phyloP scores from a whole-genome alignment of 2,888 invertebrate genomes.

The Drosophila suboccidentalis region DNA sequence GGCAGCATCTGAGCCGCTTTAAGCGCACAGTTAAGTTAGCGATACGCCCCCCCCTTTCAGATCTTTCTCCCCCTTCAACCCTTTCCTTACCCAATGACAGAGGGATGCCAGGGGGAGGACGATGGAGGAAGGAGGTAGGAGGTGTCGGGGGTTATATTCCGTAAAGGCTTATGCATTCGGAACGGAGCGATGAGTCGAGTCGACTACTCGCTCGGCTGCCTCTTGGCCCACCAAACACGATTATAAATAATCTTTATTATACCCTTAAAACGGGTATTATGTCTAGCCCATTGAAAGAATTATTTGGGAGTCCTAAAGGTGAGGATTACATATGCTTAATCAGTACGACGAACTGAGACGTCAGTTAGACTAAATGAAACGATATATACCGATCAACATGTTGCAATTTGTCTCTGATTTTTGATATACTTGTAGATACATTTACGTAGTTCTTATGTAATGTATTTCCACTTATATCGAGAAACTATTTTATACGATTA shows the following conservation, averaged over 20 bases:
- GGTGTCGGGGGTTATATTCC: neutral
- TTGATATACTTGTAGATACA: neutral
- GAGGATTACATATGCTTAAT: constrained; percentile 2
- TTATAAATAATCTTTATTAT: constrained; percentile 42
- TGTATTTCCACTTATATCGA: too few relatives aligned
- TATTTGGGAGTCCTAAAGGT: constrained; percentile 2
- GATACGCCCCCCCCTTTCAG: constrained; percentile 28
- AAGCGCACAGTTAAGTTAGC: constrained; percentile 50
- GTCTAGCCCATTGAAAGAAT: constrained; percentile 4
- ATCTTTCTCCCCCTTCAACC: neutral
- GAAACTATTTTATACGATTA: too few relatives aligned
- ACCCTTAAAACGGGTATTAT: constrained; percentile 18
- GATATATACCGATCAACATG: neutral
- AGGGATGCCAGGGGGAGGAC: neutral
- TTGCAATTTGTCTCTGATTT: neutral
- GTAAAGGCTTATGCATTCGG: constrained; percentile 55
- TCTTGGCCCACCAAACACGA: constrained; percentile 31
- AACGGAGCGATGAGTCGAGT: constrained; percentile 21
- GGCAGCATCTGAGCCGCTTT: constrained; percentile 56
- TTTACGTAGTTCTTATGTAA: neutral
- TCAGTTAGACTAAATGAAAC: neutral
- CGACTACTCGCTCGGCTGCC: constrained; percentile 34
- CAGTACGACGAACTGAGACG: neutral
- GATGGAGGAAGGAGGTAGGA: too few relatives aligned
- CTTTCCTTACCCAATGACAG: neutral